Percentiles rank a stretch among this genome's conserved stretches.
These are phyloP conservation scores for Cheirogaleus major DNA, from an alignment of 2,797 vertebrate genomes.

Conservation along the genomic window DNA sequence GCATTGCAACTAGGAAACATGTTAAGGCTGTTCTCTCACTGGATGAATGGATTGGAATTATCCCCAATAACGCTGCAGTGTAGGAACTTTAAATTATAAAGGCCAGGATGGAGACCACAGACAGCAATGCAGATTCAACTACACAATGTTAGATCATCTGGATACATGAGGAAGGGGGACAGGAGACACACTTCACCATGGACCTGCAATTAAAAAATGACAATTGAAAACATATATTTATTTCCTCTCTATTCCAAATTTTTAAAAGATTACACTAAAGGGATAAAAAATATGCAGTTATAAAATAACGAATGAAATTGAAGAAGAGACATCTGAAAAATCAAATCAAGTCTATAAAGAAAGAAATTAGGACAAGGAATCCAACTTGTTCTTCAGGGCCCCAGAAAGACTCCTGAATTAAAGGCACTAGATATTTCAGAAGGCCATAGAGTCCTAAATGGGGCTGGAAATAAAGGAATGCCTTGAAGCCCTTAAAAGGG, in stretches of 20 bases:
- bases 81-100: not conserved
- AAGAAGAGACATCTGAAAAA: not conserved
- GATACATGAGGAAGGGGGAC: not conserved
- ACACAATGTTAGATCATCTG: not conserved
- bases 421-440: not conserved
- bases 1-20: not conserved
- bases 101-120: not conserved
- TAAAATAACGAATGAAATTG: not conserved
- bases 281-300: not conserved
- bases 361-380: not conserved
- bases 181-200: not conserved
- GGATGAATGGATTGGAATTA: constrained; percentile 10
- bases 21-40: not conserved
- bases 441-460: not conserved
- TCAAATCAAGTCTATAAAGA: not conserved
- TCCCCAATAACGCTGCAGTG: not conserved
- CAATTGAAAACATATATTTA: not conserved
- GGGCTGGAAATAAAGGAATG: not conserved
- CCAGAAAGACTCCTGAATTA: not conserved
- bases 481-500: not conserved
- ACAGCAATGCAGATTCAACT: not conserved
- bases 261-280: not conserved
- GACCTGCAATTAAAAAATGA: not conserved
- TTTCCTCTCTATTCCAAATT: not conserved
- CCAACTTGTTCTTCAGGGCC: not conserved